Base-by-base conservation (phyloP, 1,140 invertebrate species). In the Neodiprion lecontei region DNA sequence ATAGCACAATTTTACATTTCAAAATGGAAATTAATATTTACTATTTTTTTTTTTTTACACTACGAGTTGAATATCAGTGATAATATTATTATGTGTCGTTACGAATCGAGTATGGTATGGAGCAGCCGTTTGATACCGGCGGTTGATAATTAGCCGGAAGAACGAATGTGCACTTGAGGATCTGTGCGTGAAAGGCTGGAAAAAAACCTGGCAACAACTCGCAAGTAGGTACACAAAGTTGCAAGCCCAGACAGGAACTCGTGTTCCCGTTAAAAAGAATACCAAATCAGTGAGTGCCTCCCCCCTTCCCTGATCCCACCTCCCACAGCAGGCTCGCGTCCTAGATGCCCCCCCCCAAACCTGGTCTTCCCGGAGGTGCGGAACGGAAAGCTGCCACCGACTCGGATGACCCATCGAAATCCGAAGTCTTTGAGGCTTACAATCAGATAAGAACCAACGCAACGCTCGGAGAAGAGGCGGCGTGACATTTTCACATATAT, bases 261-360 rank as follows among this genome's bases (percentile, higher is more conserved):
- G 53, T 61, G 53, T 61, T 61, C 53, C 53, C 53, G 53, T 61
- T 61, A 61, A 61, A 61, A 61, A 61, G 53, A 61, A 61, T 61
- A 61, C 53, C 53, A 61, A 61, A 61, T 61, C 53, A 61, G 53
- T 61, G 53, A 61, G 53, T 17, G n/a, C 11, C 11, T 61, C 53
- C 53, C 53, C 53, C 53, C 53, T 61, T 40, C 28, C 28, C 28
- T 40, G 28, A 40, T 40, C 28, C 28, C 28, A 40, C 28, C 28
- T 40, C 28, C 28, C 28, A 40, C 28, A 61, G 53, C 53, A 61
- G 53, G 53, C n/a, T 17, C 53, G 53, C 53, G 53, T 61, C 53
- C 53, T 17, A 61, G 53, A 61, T 61, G 53, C 53, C 3, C 53
- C 4, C 17, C 53, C 53, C 11, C 53, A 21, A 21, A 21, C 11